Evolutionary conservation across 2,797 vertebrate genomes (phyloP).

Genomic region (Sarcoramphus papa): DNA sequence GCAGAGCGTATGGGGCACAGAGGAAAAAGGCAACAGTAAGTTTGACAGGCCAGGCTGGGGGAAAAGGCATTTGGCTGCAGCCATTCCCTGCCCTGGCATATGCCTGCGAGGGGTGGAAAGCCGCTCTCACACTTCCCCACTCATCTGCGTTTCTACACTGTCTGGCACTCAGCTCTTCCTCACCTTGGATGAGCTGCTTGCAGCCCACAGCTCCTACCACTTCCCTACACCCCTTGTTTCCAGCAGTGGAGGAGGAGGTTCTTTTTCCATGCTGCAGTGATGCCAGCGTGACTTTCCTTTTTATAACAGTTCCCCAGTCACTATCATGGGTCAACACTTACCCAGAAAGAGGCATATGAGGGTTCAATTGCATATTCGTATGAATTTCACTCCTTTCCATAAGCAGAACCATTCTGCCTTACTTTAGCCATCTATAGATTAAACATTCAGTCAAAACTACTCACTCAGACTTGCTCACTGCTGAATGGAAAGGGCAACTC

Average conservation of each 20-base stretch:
- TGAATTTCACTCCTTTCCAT: background rate
- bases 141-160: background rate
- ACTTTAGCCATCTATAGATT: background rate
- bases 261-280: background rate
- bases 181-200: background rate
- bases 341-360: background rate
- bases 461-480: background rate
- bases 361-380: fast-evolving
- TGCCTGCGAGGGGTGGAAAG: background rate
- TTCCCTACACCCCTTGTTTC: fast-evolving
- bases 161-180: background rate
- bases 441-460: background rate
- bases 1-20: fast-evolving
- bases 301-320: background rate
- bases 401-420: background rate
- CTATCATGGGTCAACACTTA: background rate
- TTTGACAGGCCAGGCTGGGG: background rate
- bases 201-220: background rate
- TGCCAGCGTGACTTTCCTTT: fast-evolving
- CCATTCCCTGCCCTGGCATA: background rate
- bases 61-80: background rate
- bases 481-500: background rate
- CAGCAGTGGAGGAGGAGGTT: background rate
- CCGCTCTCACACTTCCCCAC: background rate
- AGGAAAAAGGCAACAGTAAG: background rate